Conservation (phyloP, 2,113 vertebrate species). For the Gallinago undulata region DNA sequence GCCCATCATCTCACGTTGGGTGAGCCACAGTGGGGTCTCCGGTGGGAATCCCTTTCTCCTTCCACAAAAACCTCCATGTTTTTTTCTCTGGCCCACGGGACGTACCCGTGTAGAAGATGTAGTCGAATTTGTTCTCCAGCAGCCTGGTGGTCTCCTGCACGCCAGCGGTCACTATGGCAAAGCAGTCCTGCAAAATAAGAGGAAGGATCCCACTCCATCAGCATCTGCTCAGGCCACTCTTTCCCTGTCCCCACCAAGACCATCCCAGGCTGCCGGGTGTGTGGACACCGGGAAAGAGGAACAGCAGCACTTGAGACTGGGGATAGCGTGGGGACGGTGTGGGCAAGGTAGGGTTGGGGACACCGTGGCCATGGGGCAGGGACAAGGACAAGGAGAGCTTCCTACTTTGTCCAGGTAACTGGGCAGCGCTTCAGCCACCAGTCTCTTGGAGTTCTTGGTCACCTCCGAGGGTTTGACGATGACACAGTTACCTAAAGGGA, state of each 20-base stretch:
- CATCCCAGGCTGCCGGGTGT: conserved; percentile 34
- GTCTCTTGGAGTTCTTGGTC: conserved; percentile 66
- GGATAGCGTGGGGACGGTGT: no score
- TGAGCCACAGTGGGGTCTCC: not conserved
- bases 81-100: not conserved
- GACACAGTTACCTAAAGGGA: conserved; percentile 76
- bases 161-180: conserved; percentile 75
- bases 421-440: conserved; percentile 76
- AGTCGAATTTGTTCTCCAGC: conserved; percentile 83
- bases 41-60: not conserved
- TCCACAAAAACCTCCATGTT: not conserved
- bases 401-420: conserved; percentile 82
- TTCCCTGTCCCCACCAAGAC: not conserved
- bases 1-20: not conserved
- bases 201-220: not conserved
- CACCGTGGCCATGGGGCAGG: not conserved
- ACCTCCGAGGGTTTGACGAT: conserved; percentile 78
- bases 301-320: not conserved
- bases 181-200: conserved; percentile 74
- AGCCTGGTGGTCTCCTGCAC: conserved; percentile 69
- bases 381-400: conserved; percentile 49
- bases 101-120: conserved; percentile 81
- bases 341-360: not conserved
- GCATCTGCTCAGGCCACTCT: not conserved
- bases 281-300: conserved; percentile 7